Evolutionary conservation across 2,113 vertebrate species (phyloP).

Genomic region (Rostratula benghalensis): DNA sequence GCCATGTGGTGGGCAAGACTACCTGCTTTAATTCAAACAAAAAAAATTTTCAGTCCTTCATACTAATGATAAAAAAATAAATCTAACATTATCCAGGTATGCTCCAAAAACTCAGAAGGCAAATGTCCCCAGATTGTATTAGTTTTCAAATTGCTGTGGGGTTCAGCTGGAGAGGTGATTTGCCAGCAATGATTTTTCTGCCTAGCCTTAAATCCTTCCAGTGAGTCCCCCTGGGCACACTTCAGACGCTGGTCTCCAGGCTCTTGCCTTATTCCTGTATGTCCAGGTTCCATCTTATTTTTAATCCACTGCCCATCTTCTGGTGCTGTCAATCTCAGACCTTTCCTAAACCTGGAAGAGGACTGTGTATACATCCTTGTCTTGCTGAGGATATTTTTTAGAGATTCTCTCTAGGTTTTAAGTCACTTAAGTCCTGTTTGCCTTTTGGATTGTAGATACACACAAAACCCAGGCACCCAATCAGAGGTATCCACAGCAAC

Average conservation of each 20-base stretch:
- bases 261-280: background rate
- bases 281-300: background rate
- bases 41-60: background rate
- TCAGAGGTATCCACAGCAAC: constrained; percentile 8
- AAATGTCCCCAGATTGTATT: fast-evolving
- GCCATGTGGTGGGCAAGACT: background rate
- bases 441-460: background rate
- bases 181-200: background rate
- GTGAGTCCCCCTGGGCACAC: background rate
- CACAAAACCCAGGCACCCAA: background rate
- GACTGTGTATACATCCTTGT: background rate
- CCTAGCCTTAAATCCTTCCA: background rate
- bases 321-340: background rate
- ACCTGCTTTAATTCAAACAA: background rate
- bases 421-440: background rate
- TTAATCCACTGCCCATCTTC: background rate
- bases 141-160: background rate
- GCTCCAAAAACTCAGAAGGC: background rate
- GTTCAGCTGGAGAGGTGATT: background rate
- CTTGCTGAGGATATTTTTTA: background rate
- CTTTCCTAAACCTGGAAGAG: background rate
- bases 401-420: background rate
- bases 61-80: background rate
- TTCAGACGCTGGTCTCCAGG: background rate
- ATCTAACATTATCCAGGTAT: background rate